Evolutionary conservation across 2,888 invertebrate species (phyloP).

Genomic region (Calameuta filiformis): DNA sequence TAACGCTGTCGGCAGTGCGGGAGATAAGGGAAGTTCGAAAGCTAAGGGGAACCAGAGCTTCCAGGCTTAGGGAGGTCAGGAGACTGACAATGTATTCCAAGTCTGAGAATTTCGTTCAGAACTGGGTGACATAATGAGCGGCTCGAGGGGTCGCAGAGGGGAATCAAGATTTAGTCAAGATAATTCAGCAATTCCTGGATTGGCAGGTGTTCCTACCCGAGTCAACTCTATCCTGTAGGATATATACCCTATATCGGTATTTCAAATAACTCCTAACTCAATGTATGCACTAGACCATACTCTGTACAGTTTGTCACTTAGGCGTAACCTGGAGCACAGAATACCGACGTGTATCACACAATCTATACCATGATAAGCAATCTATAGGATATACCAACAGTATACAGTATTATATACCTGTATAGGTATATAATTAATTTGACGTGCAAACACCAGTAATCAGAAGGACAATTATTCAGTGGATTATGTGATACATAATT

Average conservation of each 20-base stretch:
- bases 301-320: slow-evolving; percentile 39
- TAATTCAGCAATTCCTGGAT: background rate
- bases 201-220: background rate
- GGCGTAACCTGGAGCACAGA: background rate
- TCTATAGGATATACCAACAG: background rate
- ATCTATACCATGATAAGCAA: background rate
- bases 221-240: background rate
- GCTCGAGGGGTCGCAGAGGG: background rate
- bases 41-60: background rate
- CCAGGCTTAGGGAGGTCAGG: slow-evolving; percentile 13
- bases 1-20: background rate
- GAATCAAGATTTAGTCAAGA: background rate
- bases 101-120: slow-evolving; percentile 11
- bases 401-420: background rate
- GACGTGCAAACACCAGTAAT: too few species aligned
- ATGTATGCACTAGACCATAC: slow-evolving; percentile 28
- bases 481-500: background rate
- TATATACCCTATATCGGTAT: background rate
- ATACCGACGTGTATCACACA: background rate
- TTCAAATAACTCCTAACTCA: slow-evolving; percentile 27
- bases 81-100: slow-evolving; percentile 24
- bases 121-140: background rate
- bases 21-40: slow-evolving; percentile 2
- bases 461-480: too few species aligned
- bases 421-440: background rate